phyloP scores from a whole-genome alignment of 2,888 invertebrate genomes.

The Leptogaster cylindrica region DNA sequence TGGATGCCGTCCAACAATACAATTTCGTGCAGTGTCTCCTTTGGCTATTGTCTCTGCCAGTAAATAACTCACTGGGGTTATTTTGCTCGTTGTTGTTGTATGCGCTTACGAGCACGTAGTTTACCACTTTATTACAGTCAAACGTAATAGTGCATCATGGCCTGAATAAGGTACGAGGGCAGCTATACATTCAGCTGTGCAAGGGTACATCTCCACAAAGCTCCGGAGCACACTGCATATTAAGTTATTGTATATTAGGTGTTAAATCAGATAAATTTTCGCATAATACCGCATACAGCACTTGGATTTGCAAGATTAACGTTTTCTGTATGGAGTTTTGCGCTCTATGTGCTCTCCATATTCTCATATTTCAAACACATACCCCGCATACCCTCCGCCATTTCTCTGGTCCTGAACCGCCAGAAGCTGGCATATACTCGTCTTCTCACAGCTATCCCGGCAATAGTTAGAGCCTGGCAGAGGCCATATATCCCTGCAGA shows the following conservation, averaged over 20 bases:
- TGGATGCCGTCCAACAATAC: constrained; percentile 20
- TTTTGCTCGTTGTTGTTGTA: constrained; percentile 28
- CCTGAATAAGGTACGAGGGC: constrained; percentile 24
- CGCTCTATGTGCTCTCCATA: constrained; percentile 42
- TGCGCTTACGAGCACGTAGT: constrained; percentile 36
- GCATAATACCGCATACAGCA: constrained; percentile 64
- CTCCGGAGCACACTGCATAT: constrained; percentile 49
- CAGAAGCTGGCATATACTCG: background rate
- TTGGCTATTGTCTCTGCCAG: constrained; percentile 39
- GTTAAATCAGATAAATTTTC: constrained; percentile 65
- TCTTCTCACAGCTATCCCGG: background rate
- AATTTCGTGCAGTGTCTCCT: background rate
- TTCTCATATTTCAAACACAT: constrained; percentile 44
- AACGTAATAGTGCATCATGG: constrained; percentile 32
- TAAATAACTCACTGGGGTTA: constrained; percentile 37
- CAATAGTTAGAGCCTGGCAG: constrained; percentile 3
- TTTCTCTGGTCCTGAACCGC: too few relatives aligned
- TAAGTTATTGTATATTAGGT: constrained; percentile 64
- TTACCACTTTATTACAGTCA: constrained; percentile 31
- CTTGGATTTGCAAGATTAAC: constrained; percentile 63
- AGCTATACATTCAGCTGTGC: constrained; percentile 23
- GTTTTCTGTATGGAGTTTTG: constrained; percentile 50
- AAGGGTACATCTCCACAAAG: constrained; percentile 7
- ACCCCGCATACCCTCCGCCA: constrained; percentile 1
- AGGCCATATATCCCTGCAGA: constrained; percentile 29